phyloP scores from a whole-genome alignment of 2,113 vertebrate species.

The Pseudopodoces humilis region DNA sequence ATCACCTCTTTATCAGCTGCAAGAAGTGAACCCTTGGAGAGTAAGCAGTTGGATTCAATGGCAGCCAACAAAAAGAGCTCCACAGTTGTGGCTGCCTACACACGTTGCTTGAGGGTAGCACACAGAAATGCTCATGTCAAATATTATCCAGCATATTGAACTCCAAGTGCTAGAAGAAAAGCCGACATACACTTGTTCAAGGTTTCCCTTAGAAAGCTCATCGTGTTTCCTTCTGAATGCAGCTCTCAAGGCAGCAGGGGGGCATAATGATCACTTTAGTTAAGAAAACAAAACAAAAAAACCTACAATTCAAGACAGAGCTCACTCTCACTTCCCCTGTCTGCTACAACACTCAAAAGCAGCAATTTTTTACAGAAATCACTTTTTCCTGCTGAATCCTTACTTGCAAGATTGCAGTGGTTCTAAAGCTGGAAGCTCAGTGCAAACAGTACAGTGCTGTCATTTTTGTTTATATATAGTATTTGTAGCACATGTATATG shows the following conservation, averaged over 20 bases:
- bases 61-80: not conserved
- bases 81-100: not conserved
- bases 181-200: not conserved
- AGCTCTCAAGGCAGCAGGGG: not conserved
- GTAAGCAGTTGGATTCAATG: not conserved
- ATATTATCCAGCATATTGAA: not conserved
- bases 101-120: not conserved
- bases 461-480: not conserved
- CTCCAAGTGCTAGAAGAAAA: not conserved
- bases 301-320: not conserved
- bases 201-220: not conserved
- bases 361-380: not conserved
- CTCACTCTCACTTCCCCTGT: not conserved
- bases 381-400: not conserved
- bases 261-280: not conserved
- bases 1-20: not conserved
- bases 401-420: not conserved
- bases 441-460: not conserved
- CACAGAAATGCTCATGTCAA: not conserved
- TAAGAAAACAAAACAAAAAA: not conserved
- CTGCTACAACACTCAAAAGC: not conserved
- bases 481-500: not conserved
- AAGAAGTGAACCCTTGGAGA: not conserved
- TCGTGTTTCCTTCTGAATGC: accelerated
- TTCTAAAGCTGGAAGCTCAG: not conserved